Percentiles rank a stretch among this genome's conserved stretches.
phyloP scores from a whole-genome alignment of 2,113 vertebrate genomes.

The Brachirus orientalis region DNA sequence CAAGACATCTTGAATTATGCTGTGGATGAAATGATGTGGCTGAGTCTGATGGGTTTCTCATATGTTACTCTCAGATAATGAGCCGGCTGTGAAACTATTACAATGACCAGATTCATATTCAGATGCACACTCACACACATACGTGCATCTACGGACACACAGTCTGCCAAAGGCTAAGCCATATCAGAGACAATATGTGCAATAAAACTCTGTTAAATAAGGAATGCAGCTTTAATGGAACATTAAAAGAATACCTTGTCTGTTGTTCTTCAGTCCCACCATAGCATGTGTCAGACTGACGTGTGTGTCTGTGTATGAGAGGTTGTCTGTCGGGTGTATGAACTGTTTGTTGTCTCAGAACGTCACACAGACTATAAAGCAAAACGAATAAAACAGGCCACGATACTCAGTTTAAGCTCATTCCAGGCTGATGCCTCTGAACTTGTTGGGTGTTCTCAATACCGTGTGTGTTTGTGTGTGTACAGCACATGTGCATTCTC shows the following conservation, averaged over 20 bases:
- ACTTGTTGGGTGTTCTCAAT: conserved; percentile 72
- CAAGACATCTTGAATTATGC: conserved; percentile 38
- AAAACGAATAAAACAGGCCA: conserved; percentile 40
- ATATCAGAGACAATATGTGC: conserved; percentile 70
- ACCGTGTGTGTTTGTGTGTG: conserved; percentile 21
- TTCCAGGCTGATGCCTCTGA: conserved; percentile 54
- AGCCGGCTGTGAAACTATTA: conserved; percentile 63
- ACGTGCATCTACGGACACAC: conserved; percentile 4
- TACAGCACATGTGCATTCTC: conserved; percentile 38
- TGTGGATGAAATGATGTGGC: conserved; percentile 60
- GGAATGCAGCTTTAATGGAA: conserved; percentile 52
- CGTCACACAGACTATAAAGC: conserved; percentile 39
- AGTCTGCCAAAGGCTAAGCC: conserved; percentile 41
- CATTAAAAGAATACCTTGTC: conserved; percentile 66
- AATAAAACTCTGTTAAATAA: conserved; percentile 47
- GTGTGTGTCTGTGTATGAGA: conserved; percentile 38
- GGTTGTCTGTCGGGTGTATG: conserved; percentile 16
- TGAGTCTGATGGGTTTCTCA: conserved; percentile 44
- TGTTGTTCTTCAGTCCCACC: conserved; percentile 58
- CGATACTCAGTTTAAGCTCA: conserved; percentile 35
- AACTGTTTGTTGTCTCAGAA: conserved; percentile 62
- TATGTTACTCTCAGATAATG: conserved; percentile 59
- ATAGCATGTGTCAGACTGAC: conserved; percentile 47
- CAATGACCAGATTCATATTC: conserved; percentile 50
- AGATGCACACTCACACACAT: conserved; percentile 21